Evolutionary conservation across 2,797 vertebrate genomes (phyloP), one percentile per base, ranked within the genome.

Genomic region (Lepilemur septentrionalis): DNA sequence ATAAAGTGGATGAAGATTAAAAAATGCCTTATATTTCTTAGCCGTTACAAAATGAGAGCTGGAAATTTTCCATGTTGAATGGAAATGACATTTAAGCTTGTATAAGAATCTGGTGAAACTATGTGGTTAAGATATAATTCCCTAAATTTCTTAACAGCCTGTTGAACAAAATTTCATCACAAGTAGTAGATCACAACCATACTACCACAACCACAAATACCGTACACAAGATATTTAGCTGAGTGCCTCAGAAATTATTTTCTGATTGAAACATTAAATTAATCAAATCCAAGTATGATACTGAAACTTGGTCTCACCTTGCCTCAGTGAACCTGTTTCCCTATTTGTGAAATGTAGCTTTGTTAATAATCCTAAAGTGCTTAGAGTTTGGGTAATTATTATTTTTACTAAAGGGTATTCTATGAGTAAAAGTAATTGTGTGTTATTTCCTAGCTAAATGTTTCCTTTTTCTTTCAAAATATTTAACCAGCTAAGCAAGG

Each of bases 401-500:
- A n/a, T 94, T 91, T 92, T 92, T 95, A 7, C 41, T 22, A 57
- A 75, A 85, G n/a, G 28, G 2, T 84, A 65, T 95, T 92, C 61
- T 30, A 12, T 50, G 55, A 95, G 38, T 89, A 41, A 93, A 86
- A 79, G 7, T 38, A 82, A 5, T 72, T 95, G 32, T 46, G 4
- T 78, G 41, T 78, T 86, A 6, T 89, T 96, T 69, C 25, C 75
- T 89, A 75, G 23, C 52, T 75, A 48, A 73, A 41, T 65, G 22
- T 75, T 95, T 90, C 73, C 11, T 85, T 94, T 96, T 48, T 17
- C 32, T 79, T 87, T 86, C 57, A 70, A 84, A 96, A 83, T 70
- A 38, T 73, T 85, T 63, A 55, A 22, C 28, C 61, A 81, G 48
- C 55, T 89, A 90, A 72, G 80, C 52, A 94, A 96, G 67, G 78